Percentiles rank a stretch among this genome's conserved stretches.
These are phyloP conservation scores for Kryptolebias ocellatus DNA, from an alignment of 2,797 vertebrate genomes.

Conservation along the genomic window DNA sequence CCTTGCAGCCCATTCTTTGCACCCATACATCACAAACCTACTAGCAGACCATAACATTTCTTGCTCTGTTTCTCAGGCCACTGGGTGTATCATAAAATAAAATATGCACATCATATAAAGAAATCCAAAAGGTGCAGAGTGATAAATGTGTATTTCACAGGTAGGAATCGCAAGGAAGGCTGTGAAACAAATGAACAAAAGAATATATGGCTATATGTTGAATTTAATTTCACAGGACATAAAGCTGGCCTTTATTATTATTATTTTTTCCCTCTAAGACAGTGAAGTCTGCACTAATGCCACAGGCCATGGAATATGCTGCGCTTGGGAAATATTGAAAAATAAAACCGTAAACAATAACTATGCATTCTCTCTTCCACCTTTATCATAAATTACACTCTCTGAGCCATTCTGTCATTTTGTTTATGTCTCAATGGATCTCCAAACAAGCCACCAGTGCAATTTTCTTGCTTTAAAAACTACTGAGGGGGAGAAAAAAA, in stretches of 20 bases:
- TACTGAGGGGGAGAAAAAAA: slow-evolving; percentile 16
- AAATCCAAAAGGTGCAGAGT: slow-evolving; percentile 45
- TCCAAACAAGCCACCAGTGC: slow-evolving; percentile 38
- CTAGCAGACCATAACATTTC: slow-evolving; percentile 50
- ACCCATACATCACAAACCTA: slow-evolving; percentile 57
- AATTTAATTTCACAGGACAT: slow-evolving; percentile 83
- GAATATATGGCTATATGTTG: slow-evolving; percentile 53
- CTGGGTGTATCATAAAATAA: slow-evolving; percentile 54
- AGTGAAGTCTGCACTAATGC: slow-evolving; percentile 49
- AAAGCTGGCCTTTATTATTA: slow-evolving; percentile 74
- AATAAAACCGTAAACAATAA: slow-evolving; percentile 73
- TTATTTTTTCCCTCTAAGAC: slow-evolving; percentile 55
- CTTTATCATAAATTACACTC: slow-evolving; percentile 46
- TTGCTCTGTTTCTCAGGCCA: slow-evolving; percentile 37
- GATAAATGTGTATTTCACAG: slow-evolving; percentile 52
- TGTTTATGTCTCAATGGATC: slow-evolving; percentile 28
- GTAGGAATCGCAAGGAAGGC: slow-evolving; percentile 14
- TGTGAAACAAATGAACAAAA: slow-evolving; percentile 54
- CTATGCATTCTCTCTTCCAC: slow-evolving; percentile 13
- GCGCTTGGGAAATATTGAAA: slow-evolving; percentile 56
- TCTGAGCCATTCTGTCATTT: slow-evolving; percentile 29
- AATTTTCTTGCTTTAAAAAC: slow-evolving; percentile 33
- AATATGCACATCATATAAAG: slow-evolving; percentile 59
- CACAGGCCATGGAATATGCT: slow-evolving; percentile 57
- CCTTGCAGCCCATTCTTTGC: slow-evolving; percentile 33